Conservation (phyloP, 1,140 invertebrate genomes). For the Holcopasites calliopsidis region DNA sequence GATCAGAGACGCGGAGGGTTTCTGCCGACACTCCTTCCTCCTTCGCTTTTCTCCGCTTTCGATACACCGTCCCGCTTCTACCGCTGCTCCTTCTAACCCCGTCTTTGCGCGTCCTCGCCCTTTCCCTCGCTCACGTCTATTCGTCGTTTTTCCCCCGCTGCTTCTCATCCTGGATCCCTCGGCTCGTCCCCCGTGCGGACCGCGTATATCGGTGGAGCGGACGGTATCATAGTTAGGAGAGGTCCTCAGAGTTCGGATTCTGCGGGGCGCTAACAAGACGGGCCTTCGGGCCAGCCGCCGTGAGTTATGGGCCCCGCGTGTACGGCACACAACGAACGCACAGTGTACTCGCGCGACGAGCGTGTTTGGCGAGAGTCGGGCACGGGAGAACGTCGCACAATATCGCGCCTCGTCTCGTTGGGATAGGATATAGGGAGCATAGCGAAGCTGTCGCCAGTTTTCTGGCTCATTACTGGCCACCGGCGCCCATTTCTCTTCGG, state of each 20-base stretch:
- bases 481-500: constrained; percentile 72
- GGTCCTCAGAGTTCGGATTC: constrained; percentile 54
- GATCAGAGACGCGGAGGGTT: constrained; percentile 15
- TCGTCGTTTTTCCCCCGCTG: constrained; percentile 10
- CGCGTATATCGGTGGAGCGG: constrained; percentile 44
- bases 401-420: constrained; percentile 65
- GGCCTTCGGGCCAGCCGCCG: constrained; percentile 60
- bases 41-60: background rate
- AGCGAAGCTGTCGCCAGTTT: constrained; percentile 78
- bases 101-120: background rate
- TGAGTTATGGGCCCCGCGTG: constrained; percentile 73
- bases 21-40: background rate
- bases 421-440: constrained; percentile 69
- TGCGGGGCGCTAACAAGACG: constrained; percentile 73
- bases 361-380: constrained; percentile 11
- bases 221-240: constrained; percentile 66
- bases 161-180: background rate
- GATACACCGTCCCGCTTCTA: background rate
- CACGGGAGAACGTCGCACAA: constrained; percentile 42
- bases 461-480: constrained; percentile 78
- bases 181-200: constrained; percentile 5
- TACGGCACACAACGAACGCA: constrained; percentile 48
- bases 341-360: constrained; percentile 40
- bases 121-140: background rate
- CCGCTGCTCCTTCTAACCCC: background rate